Conservation (phyloP, 1,140 invertebrate species). For the Cyclargus thomasi region DNA sequence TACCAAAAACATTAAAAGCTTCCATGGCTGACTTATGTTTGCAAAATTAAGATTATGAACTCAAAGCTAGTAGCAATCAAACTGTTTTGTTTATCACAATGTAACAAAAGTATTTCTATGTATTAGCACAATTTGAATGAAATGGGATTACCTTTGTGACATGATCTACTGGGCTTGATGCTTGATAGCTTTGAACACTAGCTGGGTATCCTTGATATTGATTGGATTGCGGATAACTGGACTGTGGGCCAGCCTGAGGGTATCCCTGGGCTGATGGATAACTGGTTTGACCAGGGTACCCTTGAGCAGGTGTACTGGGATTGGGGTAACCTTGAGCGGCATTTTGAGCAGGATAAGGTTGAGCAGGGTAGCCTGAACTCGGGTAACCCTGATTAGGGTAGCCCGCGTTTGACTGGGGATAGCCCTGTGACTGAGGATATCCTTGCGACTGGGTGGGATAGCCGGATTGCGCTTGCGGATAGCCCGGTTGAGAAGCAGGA, state of each 20-base stretch:
- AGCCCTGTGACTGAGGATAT: conserved; percentile 32
- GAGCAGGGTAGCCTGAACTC: conserved; percentile 35
- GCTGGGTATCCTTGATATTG: conserved; percentile 35
- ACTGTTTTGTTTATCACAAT: conserved; percentile 68
- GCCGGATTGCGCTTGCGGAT: conserved; percentile 29
- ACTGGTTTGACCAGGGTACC: conserved; percentile 30
- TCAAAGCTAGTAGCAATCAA: conserved; percentile 20
- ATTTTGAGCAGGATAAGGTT: conserved; percentile 36
- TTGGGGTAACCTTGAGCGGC: conserved; percentile 41
- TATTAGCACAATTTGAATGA: conserved; percentile 34
- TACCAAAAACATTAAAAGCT: too few species aligned
- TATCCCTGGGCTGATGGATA: conserved; percentile 22
- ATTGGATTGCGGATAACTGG: conserved; percentile 30
- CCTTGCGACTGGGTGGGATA: conserved; percentile 34
- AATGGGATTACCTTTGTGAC: conserved; percentile 44
- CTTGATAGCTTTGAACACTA: conserved; percentile 36
- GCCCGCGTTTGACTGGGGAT: conserved; percentile 28
- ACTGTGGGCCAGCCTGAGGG: conserved; percentile 17
- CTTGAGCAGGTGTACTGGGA: conserved; percentile 36
- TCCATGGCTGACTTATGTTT: too few species aligned
- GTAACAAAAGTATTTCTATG: conserved; percentile 21
- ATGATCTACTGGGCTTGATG: conserved; percentile 37
- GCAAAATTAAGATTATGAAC: background rate
- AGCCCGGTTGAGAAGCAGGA: conserved; percentile 44
- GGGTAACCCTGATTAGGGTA: conserved; percentile 45